Base-by-base conservation (phyloP, 2,888 invertebrate species). In the Yponomeuta sedellus region DNA sequence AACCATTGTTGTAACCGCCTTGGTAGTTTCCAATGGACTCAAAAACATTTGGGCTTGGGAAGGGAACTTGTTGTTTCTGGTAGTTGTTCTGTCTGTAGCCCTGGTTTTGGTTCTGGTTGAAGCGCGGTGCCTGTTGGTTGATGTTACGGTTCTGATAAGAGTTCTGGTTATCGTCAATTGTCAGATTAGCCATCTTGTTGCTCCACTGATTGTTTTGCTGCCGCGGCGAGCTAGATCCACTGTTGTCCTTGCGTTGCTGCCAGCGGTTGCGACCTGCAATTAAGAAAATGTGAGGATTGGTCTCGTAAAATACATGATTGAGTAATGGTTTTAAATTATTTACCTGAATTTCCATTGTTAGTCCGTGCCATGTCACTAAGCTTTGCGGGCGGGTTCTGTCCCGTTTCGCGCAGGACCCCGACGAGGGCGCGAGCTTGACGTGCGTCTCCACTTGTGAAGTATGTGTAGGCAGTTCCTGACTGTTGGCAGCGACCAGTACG, bases 391-490 rank as follows among this genome's bases (percentile, higher is more conserved):
- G 98, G 95, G 52, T 92, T 93, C 81, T 99, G 99, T 1, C 97
- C 97, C 39, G 99, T 98, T 86, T 99, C 99, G 72, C 96, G 94
- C 62, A 99, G 89, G 2, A 99, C 98, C 34, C 96, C 95, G 66
- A 99, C 94, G 70, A 99, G 88, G 77, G 98, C 98, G 71, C 96
- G 95, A 0, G 98, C 98, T 82, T 99, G 98, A 69, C 97, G 95
- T 44, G 95, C 94, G 83, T 99, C 98, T 69, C 95, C 95, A 12
- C 95, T 94, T 0, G 99, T 98, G 87, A 99, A 99, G 89, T 98
- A 98, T 4, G 99, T 98, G 85, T 98, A 99, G 0, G 99, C 98
- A 8, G 98, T 99, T 64, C 98, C 97, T 52, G 96, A 95, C 79
- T 97, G 97, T 78, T 97, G 96, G 75, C 97, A 97, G 71, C 99